Base-by-base conservation (phyloP, 2,113 vertebrate species). In the Centropus bengalensis region DNA sequence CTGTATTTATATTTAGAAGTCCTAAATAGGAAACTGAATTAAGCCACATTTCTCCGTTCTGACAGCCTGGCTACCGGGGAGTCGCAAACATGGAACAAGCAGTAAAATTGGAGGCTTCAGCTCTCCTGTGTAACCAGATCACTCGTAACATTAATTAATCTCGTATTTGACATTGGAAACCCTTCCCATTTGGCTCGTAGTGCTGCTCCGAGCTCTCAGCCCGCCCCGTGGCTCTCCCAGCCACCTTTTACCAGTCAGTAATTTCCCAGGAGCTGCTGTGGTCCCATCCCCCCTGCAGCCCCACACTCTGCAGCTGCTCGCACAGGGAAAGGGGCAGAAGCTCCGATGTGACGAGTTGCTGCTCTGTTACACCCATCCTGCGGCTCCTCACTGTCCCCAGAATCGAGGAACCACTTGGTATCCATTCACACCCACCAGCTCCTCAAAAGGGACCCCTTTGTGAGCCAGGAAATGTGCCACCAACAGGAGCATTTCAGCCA, bases 261-360 rank as follows among this genome's bases (percentile, higher is more conserved):
- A 60, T 30, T 66, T 69, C 68, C 60, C 45, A 2, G n/a, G 73
- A 67, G 55, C 24, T 30, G 56, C 16, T 7, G 22, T 12, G 7
- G 40, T 32, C 23, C 26, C 19, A 9, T 33, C 62, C 10, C 28
- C 1, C 10, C 52, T 2, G 32, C 14, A 4, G 26, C 6, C 20
- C 10, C 27, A 6, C 22, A 4, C 8, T 4, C 10, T 22, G 23
- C 10, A 22, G 47, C 11, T 49, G 47, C 20, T 9, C 22, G 21
- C 1, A 10, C 1, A 1, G 60, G n/a, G 18, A 27, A 9, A 20
- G 51, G 42, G 52, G 21, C 49, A 36, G 11, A 12, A 22, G 30
- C 2, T 6, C 16, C 2, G 12, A 33, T 3, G 0, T 2, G n/a
- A 14, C 6, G 5, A 42, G 19, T 3, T 8, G 21, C 56, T 21